phyloP scores from a whole-genome alignment of 2,888 invertebrate species.

The Apamea crenata region DNA sequence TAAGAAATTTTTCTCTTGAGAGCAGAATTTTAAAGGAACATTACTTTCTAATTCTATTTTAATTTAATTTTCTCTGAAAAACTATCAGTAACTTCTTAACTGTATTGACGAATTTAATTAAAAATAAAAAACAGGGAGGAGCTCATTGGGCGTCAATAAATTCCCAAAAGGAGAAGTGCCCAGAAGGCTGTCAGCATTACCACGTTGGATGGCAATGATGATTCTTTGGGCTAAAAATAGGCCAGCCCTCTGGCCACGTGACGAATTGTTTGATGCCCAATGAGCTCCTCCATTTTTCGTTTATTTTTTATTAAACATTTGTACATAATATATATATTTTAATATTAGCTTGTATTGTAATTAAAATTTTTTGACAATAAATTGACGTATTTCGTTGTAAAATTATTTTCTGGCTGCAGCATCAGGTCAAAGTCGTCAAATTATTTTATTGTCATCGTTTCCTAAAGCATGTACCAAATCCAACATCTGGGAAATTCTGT shows the following conservation, averaged over 20 bases:
- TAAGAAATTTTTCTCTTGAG: neutral
- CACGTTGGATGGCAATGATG: neutral
- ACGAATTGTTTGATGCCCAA: no score
- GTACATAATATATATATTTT: no score
- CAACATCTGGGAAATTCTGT: neutral
- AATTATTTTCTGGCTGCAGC: neutral
- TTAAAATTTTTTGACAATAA: no score
- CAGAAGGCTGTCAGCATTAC: no score
- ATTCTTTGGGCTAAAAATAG: no score
- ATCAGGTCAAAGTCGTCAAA: conserved; percentile 7
- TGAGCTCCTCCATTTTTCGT: no score
- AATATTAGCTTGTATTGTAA: no score
- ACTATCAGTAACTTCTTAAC: neutral
- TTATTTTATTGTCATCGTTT: neutral
- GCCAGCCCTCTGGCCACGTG: no score
- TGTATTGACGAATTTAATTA: neutral
- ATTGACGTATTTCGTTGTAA: neutral
- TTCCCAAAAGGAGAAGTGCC: neutral
- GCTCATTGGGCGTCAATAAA: neutral
- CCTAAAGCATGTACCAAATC: neutral
- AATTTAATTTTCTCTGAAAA: neutral
- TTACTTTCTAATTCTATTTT: neutral
- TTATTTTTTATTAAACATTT: no score
- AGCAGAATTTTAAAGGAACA: neutral
- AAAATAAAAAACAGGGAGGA: neutral